Conservation (phyloP, 2,888 invertebrate species). For the Coecobrya sp. region DNA sequence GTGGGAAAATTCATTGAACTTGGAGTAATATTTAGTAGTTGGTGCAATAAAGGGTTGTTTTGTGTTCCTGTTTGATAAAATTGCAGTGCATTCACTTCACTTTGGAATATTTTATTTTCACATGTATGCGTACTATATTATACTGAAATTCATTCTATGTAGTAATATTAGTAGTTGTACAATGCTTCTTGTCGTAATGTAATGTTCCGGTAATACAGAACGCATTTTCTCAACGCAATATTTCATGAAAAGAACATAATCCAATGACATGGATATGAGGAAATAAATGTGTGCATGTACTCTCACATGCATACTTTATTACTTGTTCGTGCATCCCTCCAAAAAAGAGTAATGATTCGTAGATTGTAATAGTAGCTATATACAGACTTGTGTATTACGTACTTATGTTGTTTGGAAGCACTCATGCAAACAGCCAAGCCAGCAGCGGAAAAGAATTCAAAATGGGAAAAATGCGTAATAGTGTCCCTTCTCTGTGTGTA, state of each 20-base stretch:
- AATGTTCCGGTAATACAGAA: slow-evolving; percentile 68
- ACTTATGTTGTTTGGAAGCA: slow-evolving; percentile 57
- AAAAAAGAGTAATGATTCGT: slow-evolving; percentile 56
- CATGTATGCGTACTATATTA: not conserved
- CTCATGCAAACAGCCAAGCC: slow-evolving; percentile 39
- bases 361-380: slow-evolving; percentile 1
- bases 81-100: slow-evolving; percentile 1
- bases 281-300: slow-evolving; percentile 74
- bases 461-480: slow-evolving; percentile 29
- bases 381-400: not conserved
- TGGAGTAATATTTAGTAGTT: not conserved
- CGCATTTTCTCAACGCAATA: slow-evolving; percentile 68
- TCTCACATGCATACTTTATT: slow-evolving; percentile 74
- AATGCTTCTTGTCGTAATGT: slow-evolving; percentile 47
- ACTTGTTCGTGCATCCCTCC: slow-evolving; percentile 66
- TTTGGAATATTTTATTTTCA: slow-evolving; percentile 1
- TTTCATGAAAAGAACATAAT: slow-evolving; percentile 71
- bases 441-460: slow-evolving; percentile 2
- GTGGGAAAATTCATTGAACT: slow-evolving; percentile 57
- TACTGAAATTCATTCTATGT: slow-evolving; percentile 18
- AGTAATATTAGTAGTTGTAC: not conserved
- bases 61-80: slow-evolving; percentile 34
- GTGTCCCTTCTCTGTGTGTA: not conserved
- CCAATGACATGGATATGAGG: slow-evolving; percentile 77
- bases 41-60: slow-evolving; percentile 27